Evolutionary conservation across 92 coral and sea anemone species (phyloP).

Genomic region (Meandrina meandrites): DNA sequence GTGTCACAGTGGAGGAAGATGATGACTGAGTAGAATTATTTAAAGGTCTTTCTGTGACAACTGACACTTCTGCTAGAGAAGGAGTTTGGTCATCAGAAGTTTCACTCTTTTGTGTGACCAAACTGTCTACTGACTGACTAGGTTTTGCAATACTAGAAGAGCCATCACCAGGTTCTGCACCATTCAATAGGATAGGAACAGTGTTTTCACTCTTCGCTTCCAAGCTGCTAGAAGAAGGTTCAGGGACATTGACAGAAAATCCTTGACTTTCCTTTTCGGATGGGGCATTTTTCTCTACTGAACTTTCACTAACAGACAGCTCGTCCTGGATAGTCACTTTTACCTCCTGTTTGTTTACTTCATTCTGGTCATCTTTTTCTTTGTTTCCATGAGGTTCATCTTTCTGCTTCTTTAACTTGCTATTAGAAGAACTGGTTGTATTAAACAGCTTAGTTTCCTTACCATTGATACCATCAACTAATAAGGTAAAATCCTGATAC

Average conservation of each 20-base stretch:
- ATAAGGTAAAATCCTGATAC: conserved; percentile 33
- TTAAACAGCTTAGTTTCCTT: neutral
- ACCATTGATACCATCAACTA: conserved; percentile 1
- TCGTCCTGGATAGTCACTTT: conserved; percentile 1
- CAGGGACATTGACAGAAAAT: neutral
- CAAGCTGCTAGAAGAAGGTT: conserved; percentile 11
- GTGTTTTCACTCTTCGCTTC: neutral
- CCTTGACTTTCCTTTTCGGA: neutral
- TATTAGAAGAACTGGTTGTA: neutral
- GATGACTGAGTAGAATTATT: conserved; percentile 23
- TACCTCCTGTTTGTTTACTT: neutral
- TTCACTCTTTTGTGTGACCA: neutral
- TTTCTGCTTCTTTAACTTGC: neutral
- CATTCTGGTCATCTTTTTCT: neutral
- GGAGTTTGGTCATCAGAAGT: conserved; percentile 34
- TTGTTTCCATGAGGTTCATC: conserved; percentile 1
- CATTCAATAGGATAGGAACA: neutral
- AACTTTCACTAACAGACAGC: conserved; percentile 12
- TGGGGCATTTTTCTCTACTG: conserved; percentile 38
- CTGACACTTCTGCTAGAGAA: conserved; percentile 15
- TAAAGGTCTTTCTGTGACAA: conserved; percentile 24
- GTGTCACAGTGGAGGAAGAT: conserved; percentile 10
- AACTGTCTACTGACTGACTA: conserved; percentile 11
- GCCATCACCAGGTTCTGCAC: neutral
- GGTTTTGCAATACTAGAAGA: conserved; percentile 22